Conservation (phyloP, 2,888 invertebrate species). For the Baronia brevicornis region DNA sequence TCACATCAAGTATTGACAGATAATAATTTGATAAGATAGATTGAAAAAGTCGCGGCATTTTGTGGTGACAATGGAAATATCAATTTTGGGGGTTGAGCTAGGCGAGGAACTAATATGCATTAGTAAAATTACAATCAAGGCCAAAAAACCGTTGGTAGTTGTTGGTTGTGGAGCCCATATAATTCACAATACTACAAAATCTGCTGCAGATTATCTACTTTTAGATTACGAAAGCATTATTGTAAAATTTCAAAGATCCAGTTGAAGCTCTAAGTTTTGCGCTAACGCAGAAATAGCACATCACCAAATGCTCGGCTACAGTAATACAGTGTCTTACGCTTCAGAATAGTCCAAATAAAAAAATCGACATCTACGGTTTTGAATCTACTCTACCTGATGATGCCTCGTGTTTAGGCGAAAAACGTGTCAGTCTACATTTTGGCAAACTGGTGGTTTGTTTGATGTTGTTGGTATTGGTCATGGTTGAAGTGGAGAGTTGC, state of each 20-base stretch:
- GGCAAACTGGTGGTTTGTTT: no score
- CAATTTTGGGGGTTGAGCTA: constrained; percentile 23
- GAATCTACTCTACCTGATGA: no score
- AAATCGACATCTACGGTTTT: no score
- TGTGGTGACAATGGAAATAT: constrained; percentile 25
- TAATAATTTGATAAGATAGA: constrained; percentile 30
- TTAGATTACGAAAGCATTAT: constrained; percentile 23
- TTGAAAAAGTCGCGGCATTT: constrained; percentile 24
- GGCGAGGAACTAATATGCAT: constrained; percentile 22
- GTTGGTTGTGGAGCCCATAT: constrained; percentile 26
- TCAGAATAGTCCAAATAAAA: no score
- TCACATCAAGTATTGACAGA: constrained; percentile 27
- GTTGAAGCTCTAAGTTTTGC: constrained; percentile 24
- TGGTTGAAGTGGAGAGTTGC: no score
- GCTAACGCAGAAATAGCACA: constrained; percentile 20
- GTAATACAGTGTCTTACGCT: no score
- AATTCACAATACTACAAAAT: constrained; percentile 25
- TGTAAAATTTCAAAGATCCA: constrained; percentile 23
- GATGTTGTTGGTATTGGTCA: no score
- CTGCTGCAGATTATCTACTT: constrained; percentile 24
- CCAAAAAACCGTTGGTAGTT: constrained; percentile 18
- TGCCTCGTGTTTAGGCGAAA: no score
- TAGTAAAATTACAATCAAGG: constrained; percentile 19
- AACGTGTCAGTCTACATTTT: no score
- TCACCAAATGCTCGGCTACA: constrained; percentile 27